Percentiles rank a stretch among this genome's conserved stretches.
Evolutionary conservation across 1,140 invertebrate species (phyloP).

Genomic region (Lethrus apterus): DNA sequence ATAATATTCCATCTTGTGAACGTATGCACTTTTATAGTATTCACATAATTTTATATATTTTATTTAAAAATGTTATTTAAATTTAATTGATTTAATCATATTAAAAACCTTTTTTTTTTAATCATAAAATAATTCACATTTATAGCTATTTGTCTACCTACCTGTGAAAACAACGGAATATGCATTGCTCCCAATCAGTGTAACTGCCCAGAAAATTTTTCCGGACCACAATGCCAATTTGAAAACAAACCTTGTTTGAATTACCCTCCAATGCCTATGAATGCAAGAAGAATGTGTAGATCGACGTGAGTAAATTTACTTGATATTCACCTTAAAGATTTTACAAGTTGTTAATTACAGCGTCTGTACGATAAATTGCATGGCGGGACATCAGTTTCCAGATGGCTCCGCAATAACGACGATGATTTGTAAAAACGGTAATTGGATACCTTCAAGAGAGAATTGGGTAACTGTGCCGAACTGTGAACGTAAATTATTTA

Average conservation of each 20-base stretch:
- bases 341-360: slow-evolving; percentile 31
- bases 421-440: slow-evolving; percentile 54
- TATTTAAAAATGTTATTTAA: no score
- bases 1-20: slow-evolving; percentile 51
- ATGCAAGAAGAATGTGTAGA: slow-evolving; percentile 56
- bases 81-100: no score
- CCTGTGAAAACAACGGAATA: slow-evolving; percentile 72
- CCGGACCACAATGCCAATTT: slow-evolving; percentile 67
- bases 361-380: slow-evolving; percentile 56
- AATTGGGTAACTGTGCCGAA: slow-evolving; percentile 55
- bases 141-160: slow-evolving; percentile 62
- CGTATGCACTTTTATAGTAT: slow-evolving; percentile 45
- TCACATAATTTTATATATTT: neutral
- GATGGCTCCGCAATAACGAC: slow-evolving; percentile 56
- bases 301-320: slow-evolving; percentile 53
- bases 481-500: slow-evolving; percentile 49
- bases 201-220: slow-evolving; percentile 61
- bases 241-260: slow-evolving; percentile 62
- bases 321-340: no score
- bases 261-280: slow-evolving; percentile 54
- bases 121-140: slow-evolving; percentile 21
- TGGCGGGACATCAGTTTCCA: slow-evolving; percentile 55
- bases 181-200: slow-evolving; percentile 65
- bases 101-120: no score
- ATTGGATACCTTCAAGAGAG: slow-evolving; percentile 52